Percentiles rank a stretch among this genome's conserved stretches.
Evolutionary conservation across 2,113 vertebrate genomes (phyloP).

Genomic region (Malurus cyaneus): DNA sequence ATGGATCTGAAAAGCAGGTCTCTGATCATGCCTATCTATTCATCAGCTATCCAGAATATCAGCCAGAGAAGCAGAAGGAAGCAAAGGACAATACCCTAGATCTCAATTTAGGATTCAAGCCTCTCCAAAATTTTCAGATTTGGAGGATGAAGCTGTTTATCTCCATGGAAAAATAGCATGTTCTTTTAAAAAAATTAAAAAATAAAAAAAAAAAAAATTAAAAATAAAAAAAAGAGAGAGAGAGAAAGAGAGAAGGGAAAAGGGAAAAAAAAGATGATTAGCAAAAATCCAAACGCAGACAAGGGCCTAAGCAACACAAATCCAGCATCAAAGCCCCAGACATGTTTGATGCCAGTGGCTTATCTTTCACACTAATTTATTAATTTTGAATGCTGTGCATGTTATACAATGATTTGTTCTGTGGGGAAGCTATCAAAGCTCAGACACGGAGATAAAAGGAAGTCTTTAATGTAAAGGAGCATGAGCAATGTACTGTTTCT

Average conservation of each 20-base stretch:
- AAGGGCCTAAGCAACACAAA: neutral
- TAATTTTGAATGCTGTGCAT: conserved; percentile 31
- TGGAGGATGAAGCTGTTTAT: neutral
- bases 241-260: neutral
- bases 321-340: conserved; percentile 48
- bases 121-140: neutral
- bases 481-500: neutral
- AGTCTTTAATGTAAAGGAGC: conserved; percentile 7
- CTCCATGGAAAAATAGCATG: neutral
- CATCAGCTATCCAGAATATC: neutral
- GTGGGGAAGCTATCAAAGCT: conserved; percentile 9
- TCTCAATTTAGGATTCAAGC: neutral
- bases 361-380: conserved; percentile 53
- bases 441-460: conserved; percentile 35
- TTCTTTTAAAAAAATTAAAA: neutral
- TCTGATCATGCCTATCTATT: neutral
- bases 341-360: conserved; percentile 29
- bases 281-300: neutral
- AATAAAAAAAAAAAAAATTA: neutral
- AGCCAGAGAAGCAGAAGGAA: neutral
- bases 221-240: too few relatives aligned
- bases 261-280: neutral
- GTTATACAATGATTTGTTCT: conserved; percentile 16
- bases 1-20: neutral
- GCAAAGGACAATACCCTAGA: neutral